Conservation (phyloP, 1,140 invertebrate genomes). For the Centruroides sculpturatus region DNA sequence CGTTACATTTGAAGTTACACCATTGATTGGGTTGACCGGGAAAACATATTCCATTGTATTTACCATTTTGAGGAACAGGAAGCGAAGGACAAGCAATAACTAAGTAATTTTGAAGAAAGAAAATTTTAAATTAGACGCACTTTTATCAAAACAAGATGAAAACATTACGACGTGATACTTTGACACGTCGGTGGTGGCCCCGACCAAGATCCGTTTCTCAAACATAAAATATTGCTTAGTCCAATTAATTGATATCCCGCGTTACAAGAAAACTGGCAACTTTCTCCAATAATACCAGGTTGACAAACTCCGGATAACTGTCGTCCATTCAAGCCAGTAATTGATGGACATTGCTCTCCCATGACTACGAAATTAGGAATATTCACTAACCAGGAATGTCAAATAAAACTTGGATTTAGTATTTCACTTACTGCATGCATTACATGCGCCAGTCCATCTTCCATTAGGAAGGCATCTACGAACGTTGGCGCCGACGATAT, state of each 20-base stretch:
- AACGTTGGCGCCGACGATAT: neutral
- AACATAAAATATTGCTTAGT: conserved; percentile 1
- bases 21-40: conserved; percentile 19
- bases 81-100: conserved; percentile 1
- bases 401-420: too few species aligned
- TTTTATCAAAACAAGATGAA: too few species aligned
- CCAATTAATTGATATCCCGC: conserved; percentile 4
- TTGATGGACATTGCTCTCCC: too few species aligned
- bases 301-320: conserved; percentile 4
- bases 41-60: neutral
- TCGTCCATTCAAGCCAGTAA: too few species aligned
- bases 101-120: too few species aligned
- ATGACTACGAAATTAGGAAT: too few species aligned
- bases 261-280: conserved; percentile 7
- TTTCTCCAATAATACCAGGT: conserved; percentile 3
- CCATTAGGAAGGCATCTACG: neutral
- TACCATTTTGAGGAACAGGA: neutral
- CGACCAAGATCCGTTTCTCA: conserved; percentile 8
- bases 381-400: too few species aligned
- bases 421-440: conserved; percentile 1
- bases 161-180: neutral
- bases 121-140: too few species aligned
- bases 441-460: conserved; percentile 1
- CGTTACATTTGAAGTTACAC: conserved; percentile 28
- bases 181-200: conserved; percentile 2